Evolutionary conservation across 2,888 invertebrate genomes (phyloP).

Genomic region (Apotomis betuletana): DNA sequence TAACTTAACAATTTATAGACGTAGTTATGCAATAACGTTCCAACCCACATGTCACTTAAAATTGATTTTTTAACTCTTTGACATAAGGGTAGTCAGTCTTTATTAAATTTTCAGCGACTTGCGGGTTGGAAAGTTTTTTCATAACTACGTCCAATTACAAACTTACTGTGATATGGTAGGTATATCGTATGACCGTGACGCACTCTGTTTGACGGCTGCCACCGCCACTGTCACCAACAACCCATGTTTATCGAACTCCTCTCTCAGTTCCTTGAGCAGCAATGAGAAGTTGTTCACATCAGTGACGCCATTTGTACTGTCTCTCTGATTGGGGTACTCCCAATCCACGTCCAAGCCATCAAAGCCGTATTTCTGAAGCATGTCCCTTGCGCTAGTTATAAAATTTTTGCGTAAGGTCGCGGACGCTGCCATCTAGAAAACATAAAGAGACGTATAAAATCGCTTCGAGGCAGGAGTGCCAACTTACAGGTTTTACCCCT

Average conservation of each 20-base stretch:
- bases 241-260: slow-evolving; percentile 79
- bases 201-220: slow-evolving; percentile 74
- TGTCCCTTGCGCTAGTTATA: slow-evolving; percentile 72
- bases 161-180: slow-evolving; percentile 79
- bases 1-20: too few relatives aligned
- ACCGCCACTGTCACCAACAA: slow-evolving; percentile 85
- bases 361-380: slow-evolving; percentile 78
- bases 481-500: too few relatives aligned
- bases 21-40: too few relatives aligned
- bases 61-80: too few relatives aligned
- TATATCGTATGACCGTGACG: slow-evolving; percentile 84
- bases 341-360: slow-evolving; percentile 86
- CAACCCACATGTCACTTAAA: too few relatives aligned
- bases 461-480: too few relatives aligned
- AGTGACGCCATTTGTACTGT: slow-evolving; percentile 65
- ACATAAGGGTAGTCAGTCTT: too few relatives aligned
- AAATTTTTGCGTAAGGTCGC: slow-evolving; percentile 76
- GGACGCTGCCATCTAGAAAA: slow-evolving; percentile 69
- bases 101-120: too few relatives aligned
- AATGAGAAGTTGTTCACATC: slow-evolving; percentile 80
- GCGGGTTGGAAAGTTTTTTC: too few relatives aligned
- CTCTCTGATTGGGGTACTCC: slow-evolving; percentile 85
- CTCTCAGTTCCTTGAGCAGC: slow-evolving; percentile 82
- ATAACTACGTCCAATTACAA: background rate
- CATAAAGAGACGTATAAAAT: background rate